Base-by-base conservation (phyloP, 2,888 invertebrate genomes). In the Habroteleia sp. region DNA sequence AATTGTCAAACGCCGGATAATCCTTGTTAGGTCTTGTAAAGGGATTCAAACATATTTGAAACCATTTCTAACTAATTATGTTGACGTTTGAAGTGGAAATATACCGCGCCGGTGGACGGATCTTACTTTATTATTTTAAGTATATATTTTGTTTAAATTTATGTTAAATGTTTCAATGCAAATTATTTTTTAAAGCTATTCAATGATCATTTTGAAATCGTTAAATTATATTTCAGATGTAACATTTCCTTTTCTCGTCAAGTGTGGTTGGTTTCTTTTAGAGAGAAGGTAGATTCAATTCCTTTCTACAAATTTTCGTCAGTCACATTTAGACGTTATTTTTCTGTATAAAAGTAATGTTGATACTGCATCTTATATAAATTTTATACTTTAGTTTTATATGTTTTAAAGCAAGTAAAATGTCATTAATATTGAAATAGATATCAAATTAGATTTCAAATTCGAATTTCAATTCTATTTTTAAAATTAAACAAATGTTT, bases 1-100 rank as follows among this genome's bases (percentile, higher is more conserved):
- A 62, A 62, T 39, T 62, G 62, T 62, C 62, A 62, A 62, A 62
- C 62, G 48, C 11, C 10, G 62, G 39, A 29, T 48, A 13, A 48
- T 62, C 48, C 50, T 48, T 48, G 48, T 62, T 44, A 31, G 31
- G 50, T 14, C 62, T 50, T 62, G 62, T 62, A 50, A 48, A 50
- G 48, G 39, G 62, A 62, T 50, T 31, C 39, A 10, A 39, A 62
- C 62, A 50, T 48, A 60, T 62, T 50, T 23, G 31, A 62, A 50
- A 41, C 41, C 48, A 29, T 62, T 62, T 39, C 48, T 27, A 50
- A 29, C 48, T 50, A 50, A 62, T 48, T 48, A 62, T 50, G 48
- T 48, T 62, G 31, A 48, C 39, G 48, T 46, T 60, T 35, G 44
- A 16, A 35, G 42, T 33, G 10, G 13, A 14, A 23, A 42, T 58